phyloP scores from a whole-genome alignment of 2,888 invertebrate genomes.

The Rhagium mordax region DNA sequence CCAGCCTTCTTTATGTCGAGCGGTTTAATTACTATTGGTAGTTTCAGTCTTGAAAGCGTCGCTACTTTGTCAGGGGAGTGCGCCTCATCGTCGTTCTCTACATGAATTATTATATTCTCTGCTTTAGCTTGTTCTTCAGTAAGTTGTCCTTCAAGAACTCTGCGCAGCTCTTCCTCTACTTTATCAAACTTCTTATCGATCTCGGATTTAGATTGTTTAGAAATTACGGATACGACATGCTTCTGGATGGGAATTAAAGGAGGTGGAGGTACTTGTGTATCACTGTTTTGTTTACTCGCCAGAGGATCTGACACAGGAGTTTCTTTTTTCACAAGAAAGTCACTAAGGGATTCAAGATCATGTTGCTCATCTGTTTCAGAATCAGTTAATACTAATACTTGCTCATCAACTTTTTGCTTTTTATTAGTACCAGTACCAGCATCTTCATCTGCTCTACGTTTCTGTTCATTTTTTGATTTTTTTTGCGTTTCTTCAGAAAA shows the following conservation, averaged over 20 bases:
- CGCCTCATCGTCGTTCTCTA: conserved; percentile 54
- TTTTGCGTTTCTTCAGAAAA: background rate
- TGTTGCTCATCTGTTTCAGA: conserved; percentile 7
- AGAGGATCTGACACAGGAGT: background rate
- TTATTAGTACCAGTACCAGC: background rate
- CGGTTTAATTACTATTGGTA: conserved; percentile 43
- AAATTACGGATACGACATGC: conserved; percentile 31
- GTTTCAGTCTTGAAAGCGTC: conserved; percentile 31
- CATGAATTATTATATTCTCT: conserved; percentile 57
- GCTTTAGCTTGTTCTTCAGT: conserved; percentile 52
- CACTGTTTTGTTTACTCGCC: background rate
- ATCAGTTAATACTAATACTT: conserved; percentile 13
- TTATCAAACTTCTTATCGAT: conserved; percentile 48
- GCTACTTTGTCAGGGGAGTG: conserved; percentile 2
- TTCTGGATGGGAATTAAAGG: background rate
- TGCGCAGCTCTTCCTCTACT: conserved; percentile 52
- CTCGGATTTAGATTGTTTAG: conserved; percentile 19
- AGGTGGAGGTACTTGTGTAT: background rate
- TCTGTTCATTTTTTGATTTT: background rate
- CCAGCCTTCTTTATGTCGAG: conserved; percentile 1
- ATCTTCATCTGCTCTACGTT: conserved; percentile 7
- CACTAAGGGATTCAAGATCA: conserved; percentile 17
- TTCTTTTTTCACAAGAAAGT: conserved; percentile 9
- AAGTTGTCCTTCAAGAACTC: conserved; percentile 52
- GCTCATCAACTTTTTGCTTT: background rate